Evolutionary conservation across 2,113 vertebrate genomes (phyloP), one percentile per base, ranked within the genome.

Genomic region (Phalacrocorax carbo): DNA sequence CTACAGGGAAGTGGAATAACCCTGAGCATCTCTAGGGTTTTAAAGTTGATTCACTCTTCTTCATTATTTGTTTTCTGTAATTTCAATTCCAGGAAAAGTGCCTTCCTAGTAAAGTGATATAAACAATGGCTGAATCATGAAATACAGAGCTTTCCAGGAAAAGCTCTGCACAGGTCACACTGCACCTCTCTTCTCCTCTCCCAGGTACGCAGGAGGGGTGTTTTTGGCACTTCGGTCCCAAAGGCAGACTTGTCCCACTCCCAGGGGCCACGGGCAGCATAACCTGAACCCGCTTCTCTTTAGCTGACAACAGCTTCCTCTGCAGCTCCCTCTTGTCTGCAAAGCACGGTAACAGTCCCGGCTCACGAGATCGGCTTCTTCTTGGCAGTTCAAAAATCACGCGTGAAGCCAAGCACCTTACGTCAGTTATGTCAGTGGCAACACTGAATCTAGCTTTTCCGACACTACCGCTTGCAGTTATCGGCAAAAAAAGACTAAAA

Each of bases 371-470:
- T 0, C 23, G 26, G 5, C 20, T 14, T 89, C 38, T 66, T 60
- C 72, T 17, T 22, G 18, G 55, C 44, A 72, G 25, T 55, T 77
- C 49, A 60, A 49, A 69, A 72, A 15, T 32, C 8, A 23, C 1
- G 27, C 12, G 17, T 71, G 93, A 97, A 94, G 86, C 68, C 13
- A 23, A 82, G 38, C 30, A 58, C 30, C 52, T 85, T 23, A 86
- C 12, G 25, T 38, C 7, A 9, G 87, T 60, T 77, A 94, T 91
- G 81, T 76, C 75, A 86, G 78, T 65, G 76, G 58, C 60, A 94
- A 93, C 64, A 60, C 77, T 68, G 80, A 96, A 78, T 87, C 57
- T 32, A 57, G 27, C 65, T 89, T 94, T 92, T 83, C 92, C 90
- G 88, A 75, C 40, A 42, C 21, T 72, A 61, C 78, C 13, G 12